These are phyloP conservation scores for Dynastes hyllus DNA, from an alignment of 2,888 invertebrate genomes.

Conservation along the genomic window DNA sequence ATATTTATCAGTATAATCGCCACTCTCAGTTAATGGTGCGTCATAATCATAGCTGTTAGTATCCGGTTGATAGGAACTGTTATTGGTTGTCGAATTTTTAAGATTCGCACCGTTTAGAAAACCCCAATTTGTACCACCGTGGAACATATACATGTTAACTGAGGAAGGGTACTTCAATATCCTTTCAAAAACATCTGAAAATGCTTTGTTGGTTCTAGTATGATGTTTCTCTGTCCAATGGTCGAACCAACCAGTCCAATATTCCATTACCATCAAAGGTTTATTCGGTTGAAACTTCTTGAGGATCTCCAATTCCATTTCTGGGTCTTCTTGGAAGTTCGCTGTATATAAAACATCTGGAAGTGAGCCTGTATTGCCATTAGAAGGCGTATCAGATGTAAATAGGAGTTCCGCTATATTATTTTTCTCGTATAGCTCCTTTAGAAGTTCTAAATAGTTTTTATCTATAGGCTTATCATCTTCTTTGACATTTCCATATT, in stretches of 20 bases:
- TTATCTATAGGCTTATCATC: slow-evolving; percentile 61
- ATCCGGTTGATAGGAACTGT: slow-evolving; percentile 61
- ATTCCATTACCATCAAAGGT: slow-evolving; percentile 76
- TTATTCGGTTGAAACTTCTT: slow-evolving; percentile 70
- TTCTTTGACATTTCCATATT: slow-evolving; percentile 82
- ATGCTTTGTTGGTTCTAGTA: slow-evolving; percentile 66
- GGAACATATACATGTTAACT: slow-evolving; percentile 94
- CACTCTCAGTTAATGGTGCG: slow-evolving; percentile 91
- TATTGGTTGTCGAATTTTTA: slow-evolving; percentile 55
- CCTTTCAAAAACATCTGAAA: slow-evolving; percentile 59
- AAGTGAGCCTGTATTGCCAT: slow-evolving; percentile 41
- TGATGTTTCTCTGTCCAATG: slow-evolving; percentile 48
- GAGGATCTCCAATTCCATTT: slow-evolving; percentile 39
- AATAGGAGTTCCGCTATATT: slow-evolving; percentile 72
- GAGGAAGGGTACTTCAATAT: slow-evolving; percentile 68
- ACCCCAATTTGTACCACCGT: slow-evolving; percentile 90
- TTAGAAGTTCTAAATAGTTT: slow-evolving; percentile 70
- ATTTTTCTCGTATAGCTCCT: slow-evolving; percentile 65
- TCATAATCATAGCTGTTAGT: slow-evolving; percentile 78
- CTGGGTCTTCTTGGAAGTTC: slow-evolving; percentile 45
- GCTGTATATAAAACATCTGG: slow-evolving; percentile 53
- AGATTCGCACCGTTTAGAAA: slow-evolving; percentile 70
- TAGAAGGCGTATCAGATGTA: slow-evolving; percentile 71
- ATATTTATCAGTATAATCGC: slow-evolving; percentile 91
- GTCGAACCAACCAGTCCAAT: slow-evolving; percentile 65